phyloP scores from a whole-genome alignment of 2,888 invertebrate species.

The Netelia virgata region DNA sequence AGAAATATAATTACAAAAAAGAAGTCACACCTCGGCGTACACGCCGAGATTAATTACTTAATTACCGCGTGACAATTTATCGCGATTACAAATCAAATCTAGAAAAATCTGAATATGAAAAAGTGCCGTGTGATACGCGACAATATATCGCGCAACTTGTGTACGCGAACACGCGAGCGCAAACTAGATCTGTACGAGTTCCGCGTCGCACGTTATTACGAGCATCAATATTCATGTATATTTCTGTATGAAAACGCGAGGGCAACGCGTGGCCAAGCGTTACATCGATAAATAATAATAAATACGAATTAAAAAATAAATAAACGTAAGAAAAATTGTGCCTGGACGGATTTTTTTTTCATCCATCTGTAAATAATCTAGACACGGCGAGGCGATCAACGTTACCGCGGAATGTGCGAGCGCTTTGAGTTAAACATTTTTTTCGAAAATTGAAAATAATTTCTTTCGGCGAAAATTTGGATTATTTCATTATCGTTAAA shows the following conservation, averaged over 20 bases:
- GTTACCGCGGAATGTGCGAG: too few species aligned
- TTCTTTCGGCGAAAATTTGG: too few species aligned
- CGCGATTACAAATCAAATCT: constrained; percentile 53
- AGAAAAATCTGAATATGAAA: constrained; percentile 21
- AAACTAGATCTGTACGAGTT: constrained; percentile 47
- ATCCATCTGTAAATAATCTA: too few species aligned
- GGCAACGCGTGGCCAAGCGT: constrained; percentile 50
- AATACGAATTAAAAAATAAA: constrained; percentile 12
- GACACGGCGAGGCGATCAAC: too few species aligned
- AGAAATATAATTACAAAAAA: constrained; percentile 12
- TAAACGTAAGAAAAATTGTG: background rate
- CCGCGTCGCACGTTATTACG: constrained; percentile 36
- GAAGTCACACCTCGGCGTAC: constrained; percentile 45
- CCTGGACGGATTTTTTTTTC: too few species aligned
- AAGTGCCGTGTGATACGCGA: constrained; percentile 6
- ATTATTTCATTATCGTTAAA: too few species aligned
- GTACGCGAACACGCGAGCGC: constrained; percentile 38
- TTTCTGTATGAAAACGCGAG: constrained; percentile 46
- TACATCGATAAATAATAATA: constrained; percentile 1
- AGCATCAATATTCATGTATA: constrained; percentile 60
- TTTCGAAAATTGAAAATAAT: too few species aligned
- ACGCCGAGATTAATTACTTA: constrained; percentile 58
- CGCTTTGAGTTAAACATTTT: too few species aligned
- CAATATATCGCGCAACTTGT: constrained; percentile 27
- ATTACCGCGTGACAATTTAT: constrained; percentile 56